phyloP scores from a whole-genome alignment of 2,797 vertebrate genomes.

The Gephyroberyx darwinii region DNA sequence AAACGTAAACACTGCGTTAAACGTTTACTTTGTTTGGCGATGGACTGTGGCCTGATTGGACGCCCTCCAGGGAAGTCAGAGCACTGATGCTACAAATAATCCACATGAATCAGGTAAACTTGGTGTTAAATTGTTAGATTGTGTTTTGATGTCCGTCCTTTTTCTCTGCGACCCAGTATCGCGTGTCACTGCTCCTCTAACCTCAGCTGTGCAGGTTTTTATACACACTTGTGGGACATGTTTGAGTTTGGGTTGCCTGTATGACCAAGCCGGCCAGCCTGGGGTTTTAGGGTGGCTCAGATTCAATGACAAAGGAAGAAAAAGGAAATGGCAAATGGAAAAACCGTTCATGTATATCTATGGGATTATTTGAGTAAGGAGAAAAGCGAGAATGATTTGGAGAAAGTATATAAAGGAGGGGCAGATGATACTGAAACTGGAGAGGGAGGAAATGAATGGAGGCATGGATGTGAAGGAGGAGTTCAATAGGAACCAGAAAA shows the following conservation, averaged over 20 bases:
- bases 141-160: neutral
- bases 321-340: neutral
- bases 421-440: conserved; percentile 20
- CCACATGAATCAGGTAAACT: too few relatives aligned
- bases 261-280: neutral
- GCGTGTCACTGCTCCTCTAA: neutral
- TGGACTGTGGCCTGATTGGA: conserved; percentile 6
- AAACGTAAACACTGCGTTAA: conserved; percentile 7
- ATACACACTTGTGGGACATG: neutral
- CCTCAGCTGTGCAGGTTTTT: neutral
- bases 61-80: neutral
- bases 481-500: conserved; percentile 35
- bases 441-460: conserved; percentile 32
- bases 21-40: conserved; percentile 1
- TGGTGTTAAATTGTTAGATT: neutral
- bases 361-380: neutral
- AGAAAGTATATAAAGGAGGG: conserved; percentile 53
- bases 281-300: neutral
- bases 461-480: conserved; percentile 9
- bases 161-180: neutral
- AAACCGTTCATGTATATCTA: neutral
- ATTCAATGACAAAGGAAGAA: neutral
- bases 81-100: neutral
- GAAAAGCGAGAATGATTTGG: conserved; percentile 19
- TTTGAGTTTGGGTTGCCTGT: conserved; percentile 16